Evolutionary conservation across 1,140 invertebrate species (phyloP), one percentile per base, ranked within the genome.

Genomic region (Tetramorium simillimum): DNA sequence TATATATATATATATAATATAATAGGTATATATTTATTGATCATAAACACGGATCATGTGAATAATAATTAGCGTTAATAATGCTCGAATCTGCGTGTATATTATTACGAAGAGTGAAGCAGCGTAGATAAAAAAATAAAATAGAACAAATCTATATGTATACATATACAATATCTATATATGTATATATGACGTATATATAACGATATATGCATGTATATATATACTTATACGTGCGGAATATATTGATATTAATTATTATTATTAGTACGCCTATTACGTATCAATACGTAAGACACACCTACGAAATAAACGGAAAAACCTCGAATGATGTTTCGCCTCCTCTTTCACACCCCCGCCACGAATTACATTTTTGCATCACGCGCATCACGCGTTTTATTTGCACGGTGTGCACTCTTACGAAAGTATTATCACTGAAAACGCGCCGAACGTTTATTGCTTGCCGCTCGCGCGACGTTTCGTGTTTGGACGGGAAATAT

Each of bases 301-400:
- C 85, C 92, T 93, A 91, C 91, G 89, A 87, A 94, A 93, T 94
- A 94, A 94, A 94, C 81, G 70, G 72, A 90, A 67, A 86, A 90
- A 88, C 76, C 88, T 78, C 67, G 65, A 87, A 86, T 62, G 43
- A 84, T 84, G 80, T 84, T 84, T 84, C 58, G 53, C 53, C 53
- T 84, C 40, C 40, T 84, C 53, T 70, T 40, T 40, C 24, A 65
- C 14, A 81, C 21, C 80, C 69, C 69, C 40, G 40, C n/a, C 53
- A 73, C 67, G 24, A 84, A 75, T 49, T 58, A 28, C 53, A 60
- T 14, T 16, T 53, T 60, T 18, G 63, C 77, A 43, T 24, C 67
- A 70, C 7, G 37, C 21, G 51, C 63, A 67, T 46, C 78, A 65
- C 18, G 33, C 56, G 43, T 69, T 70, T 43, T 58, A 12, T 56